A percentile compares a stretch with the other conserved stretches of the same genome.
Conservation (phyloP, 2,888 invertebrate species). For the Masnerella sp. region DNA sequence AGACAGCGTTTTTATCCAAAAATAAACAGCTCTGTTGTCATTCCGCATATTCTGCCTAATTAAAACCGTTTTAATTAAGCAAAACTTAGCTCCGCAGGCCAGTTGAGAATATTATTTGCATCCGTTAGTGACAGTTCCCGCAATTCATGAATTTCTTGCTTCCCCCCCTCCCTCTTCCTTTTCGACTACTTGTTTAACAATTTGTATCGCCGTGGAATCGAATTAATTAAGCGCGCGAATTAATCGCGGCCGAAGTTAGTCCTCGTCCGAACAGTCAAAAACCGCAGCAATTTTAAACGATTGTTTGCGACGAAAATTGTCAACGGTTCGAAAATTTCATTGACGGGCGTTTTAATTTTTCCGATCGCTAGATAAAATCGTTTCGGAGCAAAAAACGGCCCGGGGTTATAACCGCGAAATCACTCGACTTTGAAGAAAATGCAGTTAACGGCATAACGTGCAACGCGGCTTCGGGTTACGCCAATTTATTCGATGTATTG, state of each 20-base stretch:
- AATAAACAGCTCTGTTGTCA: conserved; percentile 40
- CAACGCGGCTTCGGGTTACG: not conserved
- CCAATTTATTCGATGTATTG: conserved; percentile 45
- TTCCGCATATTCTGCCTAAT: conserved; percentile 50
- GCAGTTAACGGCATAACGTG: conserved; percentile 18
- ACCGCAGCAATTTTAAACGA: no score
- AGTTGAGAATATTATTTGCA: conserved; percentile 57
- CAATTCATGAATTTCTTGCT: conserved; percentile 53
- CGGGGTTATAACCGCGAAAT: conserved; percentile 7
- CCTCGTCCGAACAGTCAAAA: no score
- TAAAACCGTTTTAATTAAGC: conserved; percentile 55
- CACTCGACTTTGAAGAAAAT: conserved; percentile 16
- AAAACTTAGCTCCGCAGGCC: conserved; percentile 48
- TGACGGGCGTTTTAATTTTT: conserved; percentile 1
- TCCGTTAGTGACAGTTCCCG: conserved; percentile 54
- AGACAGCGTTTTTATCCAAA: conserved; percentile 37
- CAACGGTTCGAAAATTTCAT: conserved; percentile 2
- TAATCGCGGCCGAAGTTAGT: conserved; percentile 16
- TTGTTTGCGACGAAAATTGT: no score
- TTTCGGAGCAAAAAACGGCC: not conserved
- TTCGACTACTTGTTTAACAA: conserved; percentile 31
- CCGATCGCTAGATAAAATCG: not conserved
- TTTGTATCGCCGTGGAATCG: conserved; percentile 27
- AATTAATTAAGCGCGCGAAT: conserved; percentile 28
- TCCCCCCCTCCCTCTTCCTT: conserved; percentile 7